Base-by-base conservation (phyloP, 1,140 invertebrate species). In the Arion vulgaris region DNA sequence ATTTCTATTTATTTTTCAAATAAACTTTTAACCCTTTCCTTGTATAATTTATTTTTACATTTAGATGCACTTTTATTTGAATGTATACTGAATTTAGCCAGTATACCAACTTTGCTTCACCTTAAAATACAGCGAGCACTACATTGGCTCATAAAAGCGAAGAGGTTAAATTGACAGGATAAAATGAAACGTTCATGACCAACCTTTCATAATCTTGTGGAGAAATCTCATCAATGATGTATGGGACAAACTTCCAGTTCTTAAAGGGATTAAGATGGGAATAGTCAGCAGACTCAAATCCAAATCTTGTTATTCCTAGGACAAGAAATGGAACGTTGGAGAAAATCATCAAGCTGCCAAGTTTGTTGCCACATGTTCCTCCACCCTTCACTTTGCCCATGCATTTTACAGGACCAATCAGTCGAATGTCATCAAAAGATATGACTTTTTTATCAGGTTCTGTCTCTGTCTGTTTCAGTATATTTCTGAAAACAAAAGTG, bases 211-310 rank as follows among this genome's bases (percentile, higher is more conserved):
- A 26, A 72, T 72, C 71, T n/a, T 39, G 2, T 41, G 23, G 36
- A 45, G 0, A 36, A 41, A 72, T 41, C 26, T 72, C 71, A 39
- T 72, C 71, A 41, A 72, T 26, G 41, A 32, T n/a, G 38, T 41
- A 72, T 26, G 71, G 71, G n/a, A 72, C 36, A n/a, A 7, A n/a
- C 23, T 72, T 45, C 71, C 71, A 72, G 11, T 41, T 72, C n/a
- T 72, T 72, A n/a, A 19, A 72, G 41, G 9, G 15, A 13, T 26
- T 5, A 23, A 72, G 41, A 7, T 32, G 2, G 0, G 36, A 9
- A 2, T 72, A 2, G 9, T 41, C 23, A 41, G 0, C 34, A 26
- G 23, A 9, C 23, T 41, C 36, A 72, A 39, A 72, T 1, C 71
- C 71, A 72, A 72, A 41, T 26, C 41, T 41, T 41, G 1, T 41